These are phyloP conservation scores for Melanocharis versteri DNA, from an alignment of 2,113 vertebrate genomes.

Conservation along the genomic window DNA sequence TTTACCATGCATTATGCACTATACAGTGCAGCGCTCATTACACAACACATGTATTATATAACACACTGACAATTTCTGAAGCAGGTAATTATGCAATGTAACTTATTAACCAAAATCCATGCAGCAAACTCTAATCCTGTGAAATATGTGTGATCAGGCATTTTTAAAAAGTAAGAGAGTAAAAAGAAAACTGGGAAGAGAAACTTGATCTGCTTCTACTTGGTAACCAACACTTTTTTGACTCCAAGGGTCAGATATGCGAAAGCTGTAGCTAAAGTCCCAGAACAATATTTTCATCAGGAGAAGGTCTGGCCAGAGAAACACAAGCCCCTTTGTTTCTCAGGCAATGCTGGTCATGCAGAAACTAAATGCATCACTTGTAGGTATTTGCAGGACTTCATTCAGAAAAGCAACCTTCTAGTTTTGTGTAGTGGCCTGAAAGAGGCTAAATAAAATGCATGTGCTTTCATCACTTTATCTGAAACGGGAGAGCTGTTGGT, in stretches of 20 bases:
- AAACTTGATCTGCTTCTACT: background rate
- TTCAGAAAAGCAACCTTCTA: background rate
- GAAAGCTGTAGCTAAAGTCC: background rate
- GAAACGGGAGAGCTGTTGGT: background rate
- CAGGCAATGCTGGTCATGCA: background rate
- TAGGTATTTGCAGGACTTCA: background rate
- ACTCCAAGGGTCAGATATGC: background rate
- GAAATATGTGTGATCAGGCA: background rate
- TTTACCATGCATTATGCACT: background rate
- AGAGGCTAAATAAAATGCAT: background rate
- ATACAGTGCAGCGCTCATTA: background rate
- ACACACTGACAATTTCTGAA: background rate
- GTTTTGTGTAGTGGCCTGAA: background rate
- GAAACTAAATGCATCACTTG: background rate
- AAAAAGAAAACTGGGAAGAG: background rate
- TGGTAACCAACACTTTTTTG: background rate
- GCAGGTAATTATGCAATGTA: background rate
- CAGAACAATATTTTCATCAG: background rate
- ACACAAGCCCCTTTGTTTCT: background rate
- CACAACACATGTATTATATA: background rate
- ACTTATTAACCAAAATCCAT: background rate
- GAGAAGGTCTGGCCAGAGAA: background rate
- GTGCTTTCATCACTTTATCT: background rate
- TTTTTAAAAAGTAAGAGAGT: background rate
- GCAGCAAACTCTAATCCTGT: background rate